Evolutionary conservation across 1,140 invertebrate genomes (phyloP), one percentile per base, ranked within the genome.

Genomic region (Caenorhabditis brenneri): DNA sequence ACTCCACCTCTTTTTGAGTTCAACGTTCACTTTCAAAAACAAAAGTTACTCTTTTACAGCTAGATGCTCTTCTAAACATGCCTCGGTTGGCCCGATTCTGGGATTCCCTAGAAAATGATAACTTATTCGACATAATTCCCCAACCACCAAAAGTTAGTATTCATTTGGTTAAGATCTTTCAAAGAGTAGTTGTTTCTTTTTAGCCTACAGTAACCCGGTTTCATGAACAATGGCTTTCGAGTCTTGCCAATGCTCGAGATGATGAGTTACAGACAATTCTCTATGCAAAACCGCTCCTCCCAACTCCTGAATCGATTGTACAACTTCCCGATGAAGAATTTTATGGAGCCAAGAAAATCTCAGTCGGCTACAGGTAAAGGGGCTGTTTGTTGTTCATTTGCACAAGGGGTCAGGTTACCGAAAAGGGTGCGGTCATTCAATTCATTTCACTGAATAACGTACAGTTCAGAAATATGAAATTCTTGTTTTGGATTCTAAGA

Each of bases 331-430:
- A 74, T 74, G 65, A 74, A 42, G 65, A 74, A 74, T 74, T 42
- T 27, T 42, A 74, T 74, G 65, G 65, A 74, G 65, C 65, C 36
- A 74, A 74, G 65, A 74, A 74, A 74, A 74, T 74, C 65, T 74
- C 65, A 15, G 65, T 74, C 33, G 65, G 65, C 65, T 74, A 74
- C 65, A 74, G 65, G 65, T 74, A 46, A 74, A 74, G 31, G 12
- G 36, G 36, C 33, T 74, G 36, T 74, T 74, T 74, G 65, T 74
- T 74, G 65, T 74, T 39, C 65, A 74, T 55, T 55, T 42, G 65
- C 65, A 42, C 65, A 39, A 10, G 65, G 65, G 33, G 65, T 74
- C 65, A 46, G 36, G 65, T 74, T 74, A 74, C 65, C 65, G 27
- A 10, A 74, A 16, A 33, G 36, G 65, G 33, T 42, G 65, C 65